Conservation (phyloP, 2,113 vertebrate species). For the Rhodinocichla rosea region DNA sequence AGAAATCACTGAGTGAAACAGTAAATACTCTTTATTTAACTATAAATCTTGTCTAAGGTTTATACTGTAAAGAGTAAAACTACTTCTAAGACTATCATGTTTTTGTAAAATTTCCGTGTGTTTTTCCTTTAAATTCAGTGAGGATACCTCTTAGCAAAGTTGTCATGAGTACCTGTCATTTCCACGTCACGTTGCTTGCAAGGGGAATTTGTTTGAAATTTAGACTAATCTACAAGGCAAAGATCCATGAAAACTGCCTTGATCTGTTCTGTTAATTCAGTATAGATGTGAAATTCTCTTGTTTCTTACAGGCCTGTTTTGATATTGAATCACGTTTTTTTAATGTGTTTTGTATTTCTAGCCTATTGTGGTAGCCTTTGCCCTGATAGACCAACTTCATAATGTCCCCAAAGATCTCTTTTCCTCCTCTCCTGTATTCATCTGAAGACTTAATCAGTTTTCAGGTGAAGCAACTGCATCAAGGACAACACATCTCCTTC, state of each 20-base stretch:
- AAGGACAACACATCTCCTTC: neutral
- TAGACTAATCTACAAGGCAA: neutral
- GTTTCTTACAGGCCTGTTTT: neutral
- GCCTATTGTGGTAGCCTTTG: neutral
- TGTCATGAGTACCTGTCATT: neutral
- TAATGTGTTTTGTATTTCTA: rapidly evolving
- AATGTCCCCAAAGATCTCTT: neutral
- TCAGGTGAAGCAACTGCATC: neutral
- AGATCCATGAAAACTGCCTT: neutral
- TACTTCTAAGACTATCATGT: rapidly evolving
- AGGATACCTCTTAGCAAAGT: neutral
- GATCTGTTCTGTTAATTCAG: neutral
- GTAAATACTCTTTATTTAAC: neutral
- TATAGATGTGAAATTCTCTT: neutral
- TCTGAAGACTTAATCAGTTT: neutral
- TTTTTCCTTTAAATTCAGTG: neutral
- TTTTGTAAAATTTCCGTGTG: neutral
- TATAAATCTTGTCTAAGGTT: neutral
- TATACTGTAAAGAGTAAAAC: neutral
- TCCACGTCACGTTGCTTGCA: rapidly evolving
- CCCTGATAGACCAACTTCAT: neutral
- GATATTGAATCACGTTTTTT: neutral
- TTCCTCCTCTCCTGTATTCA: neutral
- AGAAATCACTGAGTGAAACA: neutral
- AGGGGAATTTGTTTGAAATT: neutral